Conservation (phyloP, 2,888 invertebrate genomes). For the Callyntrura guangdongensis region DNA sequence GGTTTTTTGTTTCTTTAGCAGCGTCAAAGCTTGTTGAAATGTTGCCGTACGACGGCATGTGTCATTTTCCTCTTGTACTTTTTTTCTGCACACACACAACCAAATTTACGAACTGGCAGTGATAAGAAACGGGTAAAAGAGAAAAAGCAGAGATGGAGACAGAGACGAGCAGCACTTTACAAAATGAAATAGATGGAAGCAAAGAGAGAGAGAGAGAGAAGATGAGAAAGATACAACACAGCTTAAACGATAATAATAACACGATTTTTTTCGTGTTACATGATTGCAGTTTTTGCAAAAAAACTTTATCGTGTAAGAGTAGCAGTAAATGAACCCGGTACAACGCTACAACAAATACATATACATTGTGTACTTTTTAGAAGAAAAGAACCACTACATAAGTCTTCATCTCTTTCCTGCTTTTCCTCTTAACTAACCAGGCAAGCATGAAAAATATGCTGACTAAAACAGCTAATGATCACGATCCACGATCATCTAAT, state of each 20-base stretch:
- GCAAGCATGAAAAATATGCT: neutral
- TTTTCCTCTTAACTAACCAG: neutral
- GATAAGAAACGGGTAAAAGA: neutral
- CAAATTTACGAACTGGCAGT: constrained; percentile 10
- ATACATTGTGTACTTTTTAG: no score
- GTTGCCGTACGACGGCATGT: neutral
- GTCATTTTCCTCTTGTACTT: neutral
- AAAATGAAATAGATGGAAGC: no score
- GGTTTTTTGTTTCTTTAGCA: no score
- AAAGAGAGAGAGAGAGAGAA: neutral
- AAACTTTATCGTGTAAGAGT: no score
- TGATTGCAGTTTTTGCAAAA: neutral
- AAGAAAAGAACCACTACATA: no score
- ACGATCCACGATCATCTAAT: no score
- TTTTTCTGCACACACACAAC: no score
- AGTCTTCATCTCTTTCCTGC: no score
- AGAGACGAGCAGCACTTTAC: neutral
- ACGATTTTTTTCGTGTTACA: neutral
- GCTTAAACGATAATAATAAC: neutral
- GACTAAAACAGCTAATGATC: neutral
- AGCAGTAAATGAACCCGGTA: no score
- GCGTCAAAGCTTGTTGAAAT: constrained; percentile 7
- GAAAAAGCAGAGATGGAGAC: neutral
- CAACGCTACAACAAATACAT: no score
- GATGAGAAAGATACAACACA: constrained; percentile 18